phyloP scores from a whole-genome alignment of 2,113 vertebrate species.

The Alectura lathami region DNA sequence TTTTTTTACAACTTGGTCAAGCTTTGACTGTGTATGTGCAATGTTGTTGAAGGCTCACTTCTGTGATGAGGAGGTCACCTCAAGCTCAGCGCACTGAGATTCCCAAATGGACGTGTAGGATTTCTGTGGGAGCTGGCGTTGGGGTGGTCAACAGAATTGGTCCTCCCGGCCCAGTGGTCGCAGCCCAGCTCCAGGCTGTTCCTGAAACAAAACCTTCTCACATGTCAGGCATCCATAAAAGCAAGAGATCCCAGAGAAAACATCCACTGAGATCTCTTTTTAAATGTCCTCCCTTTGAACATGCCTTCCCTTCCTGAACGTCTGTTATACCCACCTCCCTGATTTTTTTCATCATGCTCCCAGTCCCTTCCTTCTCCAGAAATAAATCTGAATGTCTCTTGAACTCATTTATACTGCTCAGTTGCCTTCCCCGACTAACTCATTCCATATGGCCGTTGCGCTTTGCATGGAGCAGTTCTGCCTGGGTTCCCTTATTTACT shows the following conservation, averaged over 20 bases:
- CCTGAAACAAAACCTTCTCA: neutral
- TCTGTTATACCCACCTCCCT: slow-evolving; percentile 6
- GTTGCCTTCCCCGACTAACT: slow-evolving; percentile 62
- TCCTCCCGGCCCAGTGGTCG: neutral
- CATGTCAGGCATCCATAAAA: accelerated
- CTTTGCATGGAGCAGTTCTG: slow-evolving; percentile 13
- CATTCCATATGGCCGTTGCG: slow-evolving; percentile 61
- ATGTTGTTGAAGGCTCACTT: neutral
- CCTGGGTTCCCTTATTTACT: slow-evolving; percentile 56
- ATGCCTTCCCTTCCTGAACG: neutral
- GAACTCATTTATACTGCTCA: slow-evolving; percentile 63
- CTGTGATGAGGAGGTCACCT: neutral
- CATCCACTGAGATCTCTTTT: neutral
- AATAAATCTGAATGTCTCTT: slow-evolving; percentile 69
- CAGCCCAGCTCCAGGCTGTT: neutral
- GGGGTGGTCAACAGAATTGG: neutral
- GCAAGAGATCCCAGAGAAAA: neutral
- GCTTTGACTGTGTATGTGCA: too few species aligned
- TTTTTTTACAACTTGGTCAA: neutral
- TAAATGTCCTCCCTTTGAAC: neutral
- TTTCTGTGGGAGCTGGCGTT: neutral
- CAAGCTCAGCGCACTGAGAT: neutral
- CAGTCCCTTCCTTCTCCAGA: slow-evolving; percentile 49
- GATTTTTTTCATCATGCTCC: neutral
- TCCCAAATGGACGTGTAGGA: neutral